These are phyloP conservation scores for Dicyrtomina minuta DNA, from an alignment of 2,888 invertebrate species.

Conservation along the genomic window DNA sequence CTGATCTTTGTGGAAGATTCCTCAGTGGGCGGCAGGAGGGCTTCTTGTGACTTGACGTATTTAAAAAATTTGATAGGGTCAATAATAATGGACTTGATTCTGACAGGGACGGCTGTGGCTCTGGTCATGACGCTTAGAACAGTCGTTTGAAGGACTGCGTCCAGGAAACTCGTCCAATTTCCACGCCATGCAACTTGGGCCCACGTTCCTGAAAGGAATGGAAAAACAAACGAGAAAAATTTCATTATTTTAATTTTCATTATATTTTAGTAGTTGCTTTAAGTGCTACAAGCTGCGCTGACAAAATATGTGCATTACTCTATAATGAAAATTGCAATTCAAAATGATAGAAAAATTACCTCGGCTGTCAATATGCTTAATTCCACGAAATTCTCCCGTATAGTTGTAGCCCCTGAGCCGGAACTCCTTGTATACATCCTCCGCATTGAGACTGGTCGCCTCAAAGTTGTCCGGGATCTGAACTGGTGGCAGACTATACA, in stretches of 20 bases:
- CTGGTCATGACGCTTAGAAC: slow-evolving; percentile 20
- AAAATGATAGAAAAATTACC: no score
- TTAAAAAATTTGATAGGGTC: slow-evolving; percentile 10
- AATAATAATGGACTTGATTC: slow-evolving; percentile 21
- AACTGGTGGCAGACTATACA: background rate
- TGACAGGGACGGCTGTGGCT: slow-evolving; percentile 21
- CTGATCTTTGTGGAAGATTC: no score
- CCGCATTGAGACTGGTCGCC: slow-evolving; percentile 43
- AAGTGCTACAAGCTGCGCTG: no score
- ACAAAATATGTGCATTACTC: no score
- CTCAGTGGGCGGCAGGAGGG: no score
- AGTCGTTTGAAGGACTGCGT: slow-evolving; percentile 81
- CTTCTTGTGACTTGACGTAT: slow-evolving; percentile 2
- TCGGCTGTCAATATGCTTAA: slow-evolving; percentile 70
- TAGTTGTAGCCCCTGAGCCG: slow-evolving; percentile 84
- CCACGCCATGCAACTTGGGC: slow-evolving; percentile 70
- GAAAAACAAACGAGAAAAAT: no score
- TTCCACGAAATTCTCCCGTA: slow-evolving; percentile 76
- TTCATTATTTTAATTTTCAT: no score
- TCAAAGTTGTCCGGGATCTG: background rate
- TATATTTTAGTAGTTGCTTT: no score
- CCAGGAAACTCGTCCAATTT: slow-evolving; percentile 93
- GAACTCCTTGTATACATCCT: slow-evolving; percentile 83
- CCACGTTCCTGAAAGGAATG: slow-evolving; percentile 43
- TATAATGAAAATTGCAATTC: no score